Conservation (phyloP, 1,140 invertebrate species). For the Sinonovacula constricta region DNA sequence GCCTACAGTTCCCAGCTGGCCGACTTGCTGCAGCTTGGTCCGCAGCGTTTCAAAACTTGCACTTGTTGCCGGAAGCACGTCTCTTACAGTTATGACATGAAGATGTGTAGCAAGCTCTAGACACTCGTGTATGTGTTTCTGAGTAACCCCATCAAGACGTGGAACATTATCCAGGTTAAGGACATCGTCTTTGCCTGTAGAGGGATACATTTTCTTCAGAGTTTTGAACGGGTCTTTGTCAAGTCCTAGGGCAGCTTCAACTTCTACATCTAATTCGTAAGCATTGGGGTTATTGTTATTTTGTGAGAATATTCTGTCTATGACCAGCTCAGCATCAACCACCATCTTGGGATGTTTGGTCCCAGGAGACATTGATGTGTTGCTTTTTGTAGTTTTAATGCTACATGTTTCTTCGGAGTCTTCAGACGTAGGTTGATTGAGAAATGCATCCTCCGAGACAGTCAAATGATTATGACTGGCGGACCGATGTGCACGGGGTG, state of each 20-base stretch:
- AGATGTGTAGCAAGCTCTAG: conserved; percentile 52
- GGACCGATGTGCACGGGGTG: conserved; percentile 53
- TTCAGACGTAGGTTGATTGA: conserved; percentile 61
- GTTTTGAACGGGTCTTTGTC: conserved; percentile 50
- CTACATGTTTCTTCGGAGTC: conserved; percentile 62
- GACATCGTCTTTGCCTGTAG: neutral
- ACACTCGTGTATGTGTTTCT: conserved; percentile 61
- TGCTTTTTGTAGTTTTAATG: conserved; percentile 48
- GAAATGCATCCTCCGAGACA: conserved; percentile 51
- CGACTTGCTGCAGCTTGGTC: conserved; percentile 56
- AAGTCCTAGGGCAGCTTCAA: conserved; percentile 48
- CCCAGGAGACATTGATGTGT: conserved; percentile 13
- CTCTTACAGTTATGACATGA: conserved; percentile 50
- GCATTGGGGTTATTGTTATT: conserved; percentile 21
- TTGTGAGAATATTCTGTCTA: conserved; percentile 61
- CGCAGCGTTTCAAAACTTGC: conserved; percentile 55
- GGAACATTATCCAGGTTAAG: conserved; percentile 27
- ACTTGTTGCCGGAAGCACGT: conserved; percentile 59
- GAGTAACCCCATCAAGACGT: conserved; percentile 53
- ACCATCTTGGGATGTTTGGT: conserved; percentile 31
- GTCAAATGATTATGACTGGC: conserved; percentile 46
- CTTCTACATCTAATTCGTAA: conserved; percentile 34
- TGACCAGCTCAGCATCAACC: conserved; percentile 59
- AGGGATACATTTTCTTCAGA: conserved; percentile 18
- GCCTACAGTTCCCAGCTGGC: conserved; percentile 60